Base-by-base conservation (phyloP, 2,797 vertebrate species). In the Phyllotis vaccarum region DNA sequence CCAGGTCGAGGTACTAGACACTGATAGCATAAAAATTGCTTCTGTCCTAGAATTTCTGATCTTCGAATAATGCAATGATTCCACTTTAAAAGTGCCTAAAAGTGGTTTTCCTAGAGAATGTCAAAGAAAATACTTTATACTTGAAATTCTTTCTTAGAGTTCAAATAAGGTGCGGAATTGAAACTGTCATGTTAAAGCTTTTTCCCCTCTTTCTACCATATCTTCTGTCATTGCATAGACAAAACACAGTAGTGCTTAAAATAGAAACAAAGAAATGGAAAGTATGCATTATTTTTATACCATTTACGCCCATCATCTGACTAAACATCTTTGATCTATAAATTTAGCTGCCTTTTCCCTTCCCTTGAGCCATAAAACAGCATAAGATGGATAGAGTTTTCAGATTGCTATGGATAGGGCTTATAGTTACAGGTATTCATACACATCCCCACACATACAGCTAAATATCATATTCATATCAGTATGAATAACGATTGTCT, bases 381-480 rank as follows among this genome's bases (percentile, higher is more conserved):
- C 90, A 52, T n/a, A 93, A 88, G 24, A 37, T 11, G 24, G 3
- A 21, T 40, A 90, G 80, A 96, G 72, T 17, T 81, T 22, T 92
- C 11, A 10, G 9, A 0, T 96, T 78, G 92, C 75, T 94, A 94
- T 93, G 96, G 96, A 93, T 97, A 94, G 94, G 54, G 81, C 86
- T 98, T 89, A 78, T n/a, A 86, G 83, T 85, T 83, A 60, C 40
- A 97, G 86, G 14, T 97, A 97, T 90, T 96, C 88, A 97, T 90
- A 96, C 88, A 91, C 56, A 29, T 17, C 19, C 17, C 21, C 37
- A 29, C 22, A 60, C 9, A 56, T 19, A 24, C 34, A 8, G 1
- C 19, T 14, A 27, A 6, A 68, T 7, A 60, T 60, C 19, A 34
- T n/a, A 68, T 96, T 56, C 92, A 92, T 97, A 93, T 98, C 91